A percentile compares a stretch with the other conserved stretches of the same genome.
Conservation (phyloP, 2,113 vertebrate species). For the Helogale parvula region DNA sequence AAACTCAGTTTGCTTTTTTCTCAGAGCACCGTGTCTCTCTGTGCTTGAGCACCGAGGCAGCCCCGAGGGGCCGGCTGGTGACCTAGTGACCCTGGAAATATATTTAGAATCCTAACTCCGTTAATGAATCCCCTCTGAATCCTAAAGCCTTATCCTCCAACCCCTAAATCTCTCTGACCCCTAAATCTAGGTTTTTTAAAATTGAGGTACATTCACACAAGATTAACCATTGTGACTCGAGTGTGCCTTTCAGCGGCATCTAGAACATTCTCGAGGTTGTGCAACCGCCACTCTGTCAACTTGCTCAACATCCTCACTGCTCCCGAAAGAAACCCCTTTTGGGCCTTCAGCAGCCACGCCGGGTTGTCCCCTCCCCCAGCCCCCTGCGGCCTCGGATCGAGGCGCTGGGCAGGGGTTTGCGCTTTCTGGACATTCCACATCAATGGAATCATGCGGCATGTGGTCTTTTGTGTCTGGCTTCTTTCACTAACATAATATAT, state of each 20-base stretch:
- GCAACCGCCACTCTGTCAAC: background rate
- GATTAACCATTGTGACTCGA: background rate
- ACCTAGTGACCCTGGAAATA: background rate
- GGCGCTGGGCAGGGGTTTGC: background rate
- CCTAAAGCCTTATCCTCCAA: background rate
- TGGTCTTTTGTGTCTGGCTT: background rate
- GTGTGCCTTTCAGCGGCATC: too few relatives aligned
- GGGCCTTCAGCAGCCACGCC: rapidly evolving
- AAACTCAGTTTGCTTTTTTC: background rate
- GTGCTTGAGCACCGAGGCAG: background rate
- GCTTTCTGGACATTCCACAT: background rate
- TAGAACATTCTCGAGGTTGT: rapidly evolving
- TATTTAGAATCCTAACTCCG: background rate
- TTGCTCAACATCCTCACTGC: background rate
- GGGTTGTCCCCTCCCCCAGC: background rate
- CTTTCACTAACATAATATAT: rapidly evolving
- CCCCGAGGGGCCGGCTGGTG: background rate
- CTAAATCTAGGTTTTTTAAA: background rate
- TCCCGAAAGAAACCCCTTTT: background rate
- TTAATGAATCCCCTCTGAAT: background rate
- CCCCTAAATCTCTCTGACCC: background rate
- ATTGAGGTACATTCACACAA: background rate
- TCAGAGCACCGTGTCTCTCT: background rate
- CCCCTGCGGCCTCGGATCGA: rapidly evolving
- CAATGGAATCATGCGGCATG: rapidly evolving